A percentile compares a stretch with the other conserved stretches of the same genome.
These are phyloP conservation scores for Lepus europaeus DNA, from an alignment of 2,113 vertebrate genomes.

Conservation along the genomic window DNA sequence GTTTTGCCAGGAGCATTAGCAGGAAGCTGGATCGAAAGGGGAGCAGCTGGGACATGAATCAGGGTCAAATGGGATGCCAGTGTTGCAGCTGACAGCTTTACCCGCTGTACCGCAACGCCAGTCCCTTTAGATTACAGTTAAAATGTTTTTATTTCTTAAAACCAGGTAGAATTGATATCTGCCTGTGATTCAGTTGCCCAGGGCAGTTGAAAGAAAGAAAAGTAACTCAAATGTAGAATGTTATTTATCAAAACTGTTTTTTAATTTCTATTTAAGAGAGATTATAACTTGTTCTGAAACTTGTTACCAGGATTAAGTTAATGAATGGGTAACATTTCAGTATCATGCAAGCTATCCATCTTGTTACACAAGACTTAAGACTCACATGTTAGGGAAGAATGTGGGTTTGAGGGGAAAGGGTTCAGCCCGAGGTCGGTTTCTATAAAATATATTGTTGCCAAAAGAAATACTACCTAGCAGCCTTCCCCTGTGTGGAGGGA, in stretches of 20 bases:
- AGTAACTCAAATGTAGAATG: slow-evolving; percentile 1
- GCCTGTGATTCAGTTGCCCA: not conserved
- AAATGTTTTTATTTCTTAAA: slow-evolving; percentile 52
- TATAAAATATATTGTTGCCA: slow-evolving; percentile 69
- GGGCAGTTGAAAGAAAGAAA: slow-evolving; percentile 26
- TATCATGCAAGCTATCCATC: slow-evolving; percentile 1
- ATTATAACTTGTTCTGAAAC: slow-evolving; percentile 20
- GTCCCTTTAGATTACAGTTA: not conserved
- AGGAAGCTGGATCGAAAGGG: too few relatives aligned
- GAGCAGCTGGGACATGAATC: too few relatives aligned
- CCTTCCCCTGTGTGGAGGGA: slow-evolving; percentile 41
- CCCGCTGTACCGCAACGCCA: too few relatives aligned
- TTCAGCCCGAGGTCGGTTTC: slow-evolving; percentile 67
- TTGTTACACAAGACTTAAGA: slow-evolving; percentile 43
- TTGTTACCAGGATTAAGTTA: not conserved
- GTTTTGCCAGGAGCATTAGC: too few relatives aligned
- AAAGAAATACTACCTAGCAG: slow-evolving; percentile 69
- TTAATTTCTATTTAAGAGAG: slow-evolving; percentile 13
- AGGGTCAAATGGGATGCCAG: too few relatives aligned
- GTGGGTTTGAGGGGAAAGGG: slow-evolving; percentile 50
- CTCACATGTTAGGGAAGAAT: slow-evolving; percentile 22
- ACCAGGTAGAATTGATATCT: not conserved
- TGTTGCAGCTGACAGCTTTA: too few relatives aligned
- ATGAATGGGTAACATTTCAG: slow-evolving; percentile 36
- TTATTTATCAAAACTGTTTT: slow-evolving; percentile 40